Evolutionary conservation across 2,113 vertebrate genomes (phyloP), one percentile per base, ranked within the genome.

Genomic region (Campylomormyrus tamandua): DNA sequence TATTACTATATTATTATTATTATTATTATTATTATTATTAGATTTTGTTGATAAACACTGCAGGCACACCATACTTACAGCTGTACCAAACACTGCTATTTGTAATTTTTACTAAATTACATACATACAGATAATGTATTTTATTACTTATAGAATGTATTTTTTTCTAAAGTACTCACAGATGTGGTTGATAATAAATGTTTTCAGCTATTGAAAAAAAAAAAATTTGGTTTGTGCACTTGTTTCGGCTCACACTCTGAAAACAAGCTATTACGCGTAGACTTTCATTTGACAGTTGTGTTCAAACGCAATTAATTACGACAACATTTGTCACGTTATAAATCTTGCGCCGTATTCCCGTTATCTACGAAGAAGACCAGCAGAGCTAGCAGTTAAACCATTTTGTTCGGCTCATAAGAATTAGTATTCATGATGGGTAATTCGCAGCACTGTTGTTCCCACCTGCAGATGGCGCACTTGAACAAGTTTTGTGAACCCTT

Each of bases 91-190:
- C 89, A 90, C 85, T 88, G 85, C 89, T 17, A 89, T 58, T 58
- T 94, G 92, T 89, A 93, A 93, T 93, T 92, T 90, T 94, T 93
- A 92, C 93, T 91, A 93, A 94, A 93, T 93, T 92, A 77, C 89
- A 74, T 80, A 56, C 94, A 96, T 95, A 62, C 56, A 89, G 93
- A 95, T 96, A 96, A 96, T 96, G 96, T 96, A 96, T 96, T 96
- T 95, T 95, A 92, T 93, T 94, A 92, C 91, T 87, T 89, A 93
- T 93, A 92, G 92, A 91, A 93, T 95, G 93, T 95, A 95, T 94
- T 92, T 91, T 90, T 90, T 91, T 94, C 90, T 94, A 95, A 94
- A 94, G 95, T 96, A 95, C 94, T 92, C 93, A 94, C 88, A 83
- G 80, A 88, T 89, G 94, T 94, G 87, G 89, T 90, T 91, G 85